These are phyloP conservation scores for Gambusia affinis DNA, from an alignment of 2,113 vertebrate species.

Conservation along the genomic window DNA sequence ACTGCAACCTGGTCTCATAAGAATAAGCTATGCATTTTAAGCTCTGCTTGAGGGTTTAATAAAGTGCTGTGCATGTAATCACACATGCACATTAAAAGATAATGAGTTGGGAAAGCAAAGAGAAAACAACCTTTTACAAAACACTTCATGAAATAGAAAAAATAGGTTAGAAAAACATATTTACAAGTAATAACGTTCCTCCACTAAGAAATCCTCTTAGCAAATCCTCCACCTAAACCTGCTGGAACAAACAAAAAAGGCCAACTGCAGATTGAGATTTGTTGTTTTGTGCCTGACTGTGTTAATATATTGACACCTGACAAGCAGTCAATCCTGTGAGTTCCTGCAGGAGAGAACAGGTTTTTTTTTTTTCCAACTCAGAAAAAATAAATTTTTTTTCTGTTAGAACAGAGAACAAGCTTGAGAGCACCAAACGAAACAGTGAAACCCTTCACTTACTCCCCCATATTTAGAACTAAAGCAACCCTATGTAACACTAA, in stretches of 20 bases:
- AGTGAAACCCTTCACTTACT: too few relatives aligned
- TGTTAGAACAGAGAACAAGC: not conserved
- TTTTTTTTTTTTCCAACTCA: too few relatives aligned
- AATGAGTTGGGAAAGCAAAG: slow-evolving; percentile 40
- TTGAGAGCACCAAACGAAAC: too few relatives aligned
- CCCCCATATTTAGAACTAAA: too few relatives aligned
- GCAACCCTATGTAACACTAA: too few relatives aligned
- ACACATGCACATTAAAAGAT: slow-evolving; percentile 22
- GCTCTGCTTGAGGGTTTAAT: slow-evolving; percentile 44
- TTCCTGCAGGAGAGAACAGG: not conserved
- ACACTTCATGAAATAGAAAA: not conserved
- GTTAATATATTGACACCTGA: not conserved
- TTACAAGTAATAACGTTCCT: not conserved
- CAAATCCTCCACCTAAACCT: not conserved
- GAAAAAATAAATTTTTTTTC: not conserved
- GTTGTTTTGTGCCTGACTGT: not conserved
- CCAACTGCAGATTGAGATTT: not conserved
- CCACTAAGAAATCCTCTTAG: not conserved
- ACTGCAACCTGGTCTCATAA: slow-evolving; percentile 1
- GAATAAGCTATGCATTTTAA: slow-evolving; percentile 20
- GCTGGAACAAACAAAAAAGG: not conserved
- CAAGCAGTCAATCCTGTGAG: too few relatives aligned
- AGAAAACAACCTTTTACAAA: not conserved
- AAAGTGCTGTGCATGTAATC: slow-evolving; percentile 30
- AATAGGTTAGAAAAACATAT: not conserved